These are phyloP conservation scores for Valencia hispanica DNA, from an alignment of 2,797 vertebrate species.

Conservation along the genomic window DNA sequence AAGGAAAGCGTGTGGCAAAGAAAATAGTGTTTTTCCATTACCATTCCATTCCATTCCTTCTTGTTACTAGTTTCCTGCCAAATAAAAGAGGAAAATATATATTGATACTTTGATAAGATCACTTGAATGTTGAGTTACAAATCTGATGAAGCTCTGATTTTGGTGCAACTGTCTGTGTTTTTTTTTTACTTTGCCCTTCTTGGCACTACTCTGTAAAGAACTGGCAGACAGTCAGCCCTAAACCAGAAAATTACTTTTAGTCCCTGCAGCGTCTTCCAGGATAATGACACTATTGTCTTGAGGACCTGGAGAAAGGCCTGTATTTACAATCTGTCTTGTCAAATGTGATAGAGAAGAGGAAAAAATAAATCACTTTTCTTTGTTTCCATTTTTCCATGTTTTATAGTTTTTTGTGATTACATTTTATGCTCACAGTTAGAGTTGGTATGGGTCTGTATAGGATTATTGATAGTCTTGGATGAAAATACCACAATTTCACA, in stretches of 20 bases:
- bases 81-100: neutral
- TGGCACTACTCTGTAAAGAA: slow-evolving; percentile 30
- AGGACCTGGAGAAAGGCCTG: slow-evolving; percentile 36
- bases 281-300: slow-evolving; percentile 61
- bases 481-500: neutral
- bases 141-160: slow-evolving; percentile 22
- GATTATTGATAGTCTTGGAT: neutral
- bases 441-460: neutral
- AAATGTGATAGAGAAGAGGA: slow-evolving; percentile 28
- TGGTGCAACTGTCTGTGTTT: slow-evolving; percentile 13
- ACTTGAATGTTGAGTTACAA: slow-evolving; percentile 27
- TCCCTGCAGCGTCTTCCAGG: slow-evolving; percentile 48
- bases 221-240: slow-evolving; percentile 54
- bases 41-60: neutral
- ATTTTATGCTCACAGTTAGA: neutral
- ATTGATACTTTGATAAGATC: slow-evolving; percentile 47
- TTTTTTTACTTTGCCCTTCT: slow-evolving; percentile 29
- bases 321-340: slow-evolving; percentile 20
- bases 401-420: neutral
- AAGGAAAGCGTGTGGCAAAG: slow-evolving; percentile 31
- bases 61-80: neutral
- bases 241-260: slow-evolving; percentile 60
- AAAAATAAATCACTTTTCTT: neutral
- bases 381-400: neutral
- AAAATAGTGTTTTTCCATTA: slow-evolving; percentile 6